phyloP scores from a whole-genome alignment of 2,888 invertebrate species.

The Phalera bucephala region DNA sequence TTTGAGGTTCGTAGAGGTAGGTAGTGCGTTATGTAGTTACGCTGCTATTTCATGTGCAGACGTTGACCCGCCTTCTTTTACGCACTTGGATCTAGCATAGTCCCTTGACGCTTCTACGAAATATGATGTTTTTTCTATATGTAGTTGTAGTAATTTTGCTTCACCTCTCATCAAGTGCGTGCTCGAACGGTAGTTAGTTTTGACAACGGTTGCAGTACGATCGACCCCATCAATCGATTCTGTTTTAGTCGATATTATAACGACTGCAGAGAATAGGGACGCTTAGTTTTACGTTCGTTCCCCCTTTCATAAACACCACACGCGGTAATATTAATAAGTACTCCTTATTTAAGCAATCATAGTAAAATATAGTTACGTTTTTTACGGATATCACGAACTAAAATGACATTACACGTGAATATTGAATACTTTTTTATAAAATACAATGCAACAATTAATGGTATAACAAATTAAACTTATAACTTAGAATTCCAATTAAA shows the following conservation, averaged over 20 bases:
- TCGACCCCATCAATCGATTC: slow-evolving; percentile 33
- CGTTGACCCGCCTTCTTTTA: slow-evolving; percentile 17
- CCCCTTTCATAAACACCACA: slow-evolving; percentile 8
- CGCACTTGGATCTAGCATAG: slow-evolving; percentile 32
- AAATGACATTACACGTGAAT: slow-evolving; percentile 20
- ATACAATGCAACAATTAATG: slow-evolving; percentile 38
- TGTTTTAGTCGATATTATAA: slow-evolving; percentile 27
- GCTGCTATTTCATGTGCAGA: slow-evolving; percentile 25
- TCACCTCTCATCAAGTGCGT: slow-evolving; percentile 30
- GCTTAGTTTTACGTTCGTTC: slow-evolving; percentile 20
- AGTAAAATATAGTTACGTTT: not conserved
- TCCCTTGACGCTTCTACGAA: slow-evolving; percentile 26
- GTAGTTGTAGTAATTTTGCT: slow-evolving; percentile 32
- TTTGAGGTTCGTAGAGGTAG: slow-evolving; percentile 33
- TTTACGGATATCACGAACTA: slow-evolving; percentile 13
- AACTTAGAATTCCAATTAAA: slow-evolving; percentile 41
- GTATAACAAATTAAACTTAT: slow-evolving; percentile 30
- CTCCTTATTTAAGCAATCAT: not conserved
- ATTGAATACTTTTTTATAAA: slow-evolving; percentile 22
- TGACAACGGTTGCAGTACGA: slow-evolving; percentile 23
- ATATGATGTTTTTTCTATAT: slow-evolving; percentile 11
- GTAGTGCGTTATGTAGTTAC: slow-evolving; percentile 32
- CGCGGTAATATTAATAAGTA: not conserved
- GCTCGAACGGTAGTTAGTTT: slow-evolving; percentile 15
- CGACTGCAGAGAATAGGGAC: slow-evolving; percentile 21